Conservation (phyloP, 2,797 vertebrate genomes). For the Salmo trutta region DNA sequence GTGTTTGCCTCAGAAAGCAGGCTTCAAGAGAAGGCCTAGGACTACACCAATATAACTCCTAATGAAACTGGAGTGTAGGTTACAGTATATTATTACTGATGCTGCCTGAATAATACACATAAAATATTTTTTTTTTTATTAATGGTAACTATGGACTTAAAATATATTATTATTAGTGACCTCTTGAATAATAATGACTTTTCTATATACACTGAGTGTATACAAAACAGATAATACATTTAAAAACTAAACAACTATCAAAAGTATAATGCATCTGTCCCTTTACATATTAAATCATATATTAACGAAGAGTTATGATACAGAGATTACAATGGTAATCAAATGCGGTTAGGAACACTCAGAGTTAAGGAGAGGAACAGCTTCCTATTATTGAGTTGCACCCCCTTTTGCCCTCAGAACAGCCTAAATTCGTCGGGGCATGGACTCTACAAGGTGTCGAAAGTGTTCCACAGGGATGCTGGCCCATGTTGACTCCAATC, state of each 20-base stretch:
- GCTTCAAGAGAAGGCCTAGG: constrained; percentile 16
- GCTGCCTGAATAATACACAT: too few relatives aligned
- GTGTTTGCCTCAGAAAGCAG: constrained; percentile 5
- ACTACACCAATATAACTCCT: too few relatives aligned
- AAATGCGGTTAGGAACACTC: constrained; percentile 55
- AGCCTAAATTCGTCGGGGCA: too few relatives aligned
- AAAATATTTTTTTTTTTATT: background rate
- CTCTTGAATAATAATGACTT: background rate
- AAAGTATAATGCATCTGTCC: constrained; percentile 44
- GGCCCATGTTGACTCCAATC: too few relatives aligned
- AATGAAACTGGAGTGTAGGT: too few relatives aligned
- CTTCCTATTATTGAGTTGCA: too few relatives aligned
- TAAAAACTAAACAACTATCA: constrained; percentile 6
- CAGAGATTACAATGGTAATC: constrained; percentile 50
- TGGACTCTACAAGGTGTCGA: too few relatives aligned
- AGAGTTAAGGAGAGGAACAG: constrained; percentile 19
- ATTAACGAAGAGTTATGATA: constrained; percentile 67
- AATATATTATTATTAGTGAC: background rate
- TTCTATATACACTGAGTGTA: too few relatives aligned
- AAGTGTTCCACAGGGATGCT: too few relatives aligned
- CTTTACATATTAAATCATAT: constrained; percentile 61
- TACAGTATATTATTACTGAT: too few relatives aligned
- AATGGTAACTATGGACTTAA: background rate
- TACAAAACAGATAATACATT: too few relatives aligned
- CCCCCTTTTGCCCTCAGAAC: too few relatives aligned